These are phyloP conservation scores for Latrodectus geometricus DNA, from an alignment of 1,140 invertebrate genomes.

Conservation along the genomic window DNA sequence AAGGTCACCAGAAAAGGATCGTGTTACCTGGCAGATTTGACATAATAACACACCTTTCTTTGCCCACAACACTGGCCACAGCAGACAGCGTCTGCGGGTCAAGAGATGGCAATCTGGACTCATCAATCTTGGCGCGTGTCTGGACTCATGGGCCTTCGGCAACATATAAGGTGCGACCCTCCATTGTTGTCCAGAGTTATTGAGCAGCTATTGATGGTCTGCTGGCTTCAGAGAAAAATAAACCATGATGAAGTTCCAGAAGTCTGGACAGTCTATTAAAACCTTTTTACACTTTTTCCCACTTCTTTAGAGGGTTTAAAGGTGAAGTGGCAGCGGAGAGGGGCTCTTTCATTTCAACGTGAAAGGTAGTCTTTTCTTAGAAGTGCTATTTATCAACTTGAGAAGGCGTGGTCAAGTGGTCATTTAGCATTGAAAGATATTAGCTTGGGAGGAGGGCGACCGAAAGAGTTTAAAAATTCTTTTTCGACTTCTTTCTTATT, in stretches of 20 bases:
- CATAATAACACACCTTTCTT: background rate
- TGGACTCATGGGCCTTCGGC: background rate
- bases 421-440: background rate
- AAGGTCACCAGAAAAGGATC: background rate
- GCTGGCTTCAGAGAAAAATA: background rate
- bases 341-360: background rate
- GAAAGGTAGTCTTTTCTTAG: background rate
- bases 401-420: background rate
- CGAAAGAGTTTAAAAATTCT: background rate
- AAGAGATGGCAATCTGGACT: background rate
- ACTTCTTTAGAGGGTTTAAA: too few species aligned
- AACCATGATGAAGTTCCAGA: background rate
- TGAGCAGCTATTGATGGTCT: background rate
- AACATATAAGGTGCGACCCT: background rate
- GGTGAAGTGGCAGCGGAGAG: background rate
- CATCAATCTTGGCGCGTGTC: slow-evolving; percentile 50
- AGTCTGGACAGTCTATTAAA: background rate
- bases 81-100: background rate
- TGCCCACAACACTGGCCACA: background rate
- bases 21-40: background rate
- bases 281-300: background rate
- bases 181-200: background rate
- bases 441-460: background rate
- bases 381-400: background rate
- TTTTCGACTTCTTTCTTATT: too few species aligned